phyloP scores from a whole-genome alignment of 2,888 invertebrate species.

The Folsomia manolachei region DNA sequence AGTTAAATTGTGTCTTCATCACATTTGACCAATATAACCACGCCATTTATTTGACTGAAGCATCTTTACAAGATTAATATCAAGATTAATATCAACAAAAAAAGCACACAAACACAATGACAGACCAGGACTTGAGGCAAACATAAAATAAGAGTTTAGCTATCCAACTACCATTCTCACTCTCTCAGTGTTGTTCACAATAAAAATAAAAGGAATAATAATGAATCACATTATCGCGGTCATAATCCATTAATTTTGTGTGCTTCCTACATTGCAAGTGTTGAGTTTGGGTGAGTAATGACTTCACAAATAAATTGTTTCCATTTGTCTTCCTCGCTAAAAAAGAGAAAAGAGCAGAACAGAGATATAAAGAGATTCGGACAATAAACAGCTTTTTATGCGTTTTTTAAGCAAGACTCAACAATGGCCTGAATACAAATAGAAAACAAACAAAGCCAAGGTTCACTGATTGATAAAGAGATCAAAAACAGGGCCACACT shows the following conservation, averaged over 20 bases:
- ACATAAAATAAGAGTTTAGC: too few species aligned
- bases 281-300: neutral
- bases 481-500: constrained; percentile 20
- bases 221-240: neutral
- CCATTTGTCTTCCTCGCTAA: neutral
- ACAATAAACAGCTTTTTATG: constrained; percentile 16
- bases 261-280: neutral
- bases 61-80: too few species aligned
- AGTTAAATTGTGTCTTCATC: neutral
- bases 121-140: too few species aligned
- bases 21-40: neutral
- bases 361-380: neutral
- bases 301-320: neutral
- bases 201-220: neutral
- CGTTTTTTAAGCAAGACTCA: constrained; percentile 9
- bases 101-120: too few species aligned
- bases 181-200: too few species aligned
- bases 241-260: constrained; percentile 1
- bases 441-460: constrained; percentile 4
- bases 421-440: neutral
- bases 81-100: too few species aligned
- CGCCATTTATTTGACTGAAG: neutral
- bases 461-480: constrained; percentile 14
- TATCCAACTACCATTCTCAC: too few species aligned
- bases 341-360: too few species aligned